phyloP scores from a whole-genome alignment of 2,797 vertebrate genomes.

The Tokudaia muenninki region DNA sequence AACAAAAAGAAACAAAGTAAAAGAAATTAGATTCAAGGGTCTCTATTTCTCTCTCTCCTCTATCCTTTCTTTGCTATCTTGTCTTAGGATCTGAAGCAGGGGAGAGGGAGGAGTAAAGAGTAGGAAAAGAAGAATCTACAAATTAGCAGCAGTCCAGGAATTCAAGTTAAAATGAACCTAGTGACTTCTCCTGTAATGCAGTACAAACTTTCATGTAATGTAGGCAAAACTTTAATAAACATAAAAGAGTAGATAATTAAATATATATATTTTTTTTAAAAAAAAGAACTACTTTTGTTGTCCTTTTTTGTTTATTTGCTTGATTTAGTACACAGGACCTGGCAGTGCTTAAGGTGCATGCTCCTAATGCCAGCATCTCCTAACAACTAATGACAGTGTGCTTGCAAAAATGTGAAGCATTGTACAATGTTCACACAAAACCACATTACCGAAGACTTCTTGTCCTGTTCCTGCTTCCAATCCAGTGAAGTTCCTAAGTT shows the following conservation, averaged over 20 bases:
- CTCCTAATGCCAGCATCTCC: not conserved
- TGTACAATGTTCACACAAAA: not conserved
- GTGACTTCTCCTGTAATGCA: too few species aligned
- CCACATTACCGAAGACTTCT: slow-evolving; percentile 54
- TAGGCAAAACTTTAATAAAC: too few species aligned
- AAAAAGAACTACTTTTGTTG: not conserved
- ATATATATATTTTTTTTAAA: too few species aligned
- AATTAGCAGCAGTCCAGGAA: not conserved
- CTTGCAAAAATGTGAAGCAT: not conserved
- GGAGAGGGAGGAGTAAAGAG: too few species aligned
- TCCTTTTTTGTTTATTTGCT: not conserved
- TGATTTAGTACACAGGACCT: not conserved
- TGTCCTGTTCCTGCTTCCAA: slow-evolving; percentile 64
- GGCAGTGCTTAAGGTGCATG: rapidly evolving
- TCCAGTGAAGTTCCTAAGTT: slow-evolving; percentile 24
- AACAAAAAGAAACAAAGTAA: not conserved
- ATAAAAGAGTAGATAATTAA: too few species aligned
- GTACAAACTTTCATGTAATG: too few species aligned
- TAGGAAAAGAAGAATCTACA: too few species aligned
- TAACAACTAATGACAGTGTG: not conserved
- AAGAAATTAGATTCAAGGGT: too few species aligned
- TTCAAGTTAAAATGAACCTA: too few species aligned
- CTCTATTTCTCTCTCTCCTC: too few species aligned
- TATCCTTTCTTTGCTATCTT: too few species aligned
- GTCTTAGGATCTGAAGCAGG: too few species aligned